Conservation (phyloP, 2,888 invertebrate species). For the Scrobipalpa costella region DNA sequence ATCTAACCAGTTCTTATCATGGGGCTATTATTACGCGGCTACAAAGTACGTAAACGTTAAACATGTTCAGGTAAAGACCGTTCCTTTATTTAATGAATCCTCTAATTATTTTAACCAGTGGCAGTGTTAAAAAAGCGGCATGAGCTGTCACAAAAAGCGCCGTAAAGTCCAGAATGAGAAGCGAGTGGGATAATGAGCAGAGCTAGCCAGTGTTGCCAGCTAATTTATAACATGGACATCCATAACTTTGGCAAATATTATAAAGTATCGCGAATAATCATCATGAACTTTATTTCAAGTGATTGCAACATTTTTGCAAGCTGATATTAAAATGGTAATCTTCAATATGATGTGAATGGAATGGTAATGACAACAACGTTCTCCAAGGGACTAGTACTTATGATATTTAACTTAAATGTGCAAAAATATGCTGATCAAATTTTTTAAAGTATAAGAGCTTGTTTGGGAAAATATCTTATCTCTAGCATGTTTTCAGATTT, state of each 20-base stretch:
- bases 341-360: no score
- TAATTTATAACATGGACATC: neutral
- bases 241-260: neutral
- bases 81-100: conserved; percentile 54
- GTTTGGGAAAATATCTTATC: no score
- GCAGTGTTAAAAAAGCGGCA: conserved; percentile 50
- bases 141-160: conserved; percentile 47
- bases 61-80: conserved; percentile 49
- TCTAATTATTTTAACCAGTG: conserved; percentile 65
- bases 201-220: conserved; percentile 39
- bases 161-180: conserved; percentile 35
- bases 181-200: conserved; percentile 33
- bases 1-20: conserved; percentile 40
- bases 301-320: no score
- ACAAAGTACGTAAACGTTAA: conserved; percentile 38
- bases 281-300: no score
- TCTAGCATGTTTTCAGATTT: no score
- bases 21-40: conserved; percentile 33
- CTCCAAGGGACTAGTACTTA: no score
- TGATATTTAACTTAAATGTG: no score
- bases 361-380: no score
- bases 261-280: neutral
- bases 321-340: no score
- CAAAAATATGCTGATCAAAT: no score
- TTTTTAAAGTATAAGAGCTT: no score